Base-by-base conservation (phyloP, 2,797 vertebrate genomes). In the Erpetoichthys calabaricus region DNA sequence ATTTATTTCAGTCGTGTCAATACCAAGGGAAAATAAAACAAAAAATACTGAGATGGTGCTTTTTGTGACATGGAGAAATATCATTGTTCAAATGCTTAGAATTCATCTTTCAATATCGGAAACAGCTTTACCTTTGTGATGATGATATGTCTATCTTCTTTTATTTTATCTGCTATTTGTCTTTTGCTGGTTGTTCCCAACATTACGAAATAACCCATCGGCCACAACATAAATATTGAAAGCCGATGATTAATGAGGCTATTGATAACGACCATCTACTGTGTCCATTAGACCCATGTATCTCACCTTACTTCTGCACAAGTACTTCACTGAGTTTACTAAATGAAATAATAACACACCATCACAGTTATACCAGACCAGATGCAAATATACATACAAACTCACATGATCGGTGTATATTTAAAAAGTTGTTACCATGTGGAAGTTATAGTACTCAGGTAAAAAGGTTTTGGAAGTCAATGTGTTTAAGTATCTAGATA, bases 241-340 rank as follows among this genome's bases (percentile, higher is more conserved):
- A 75, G 68, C 76, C 62, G 77, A 73, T 92, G 91, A 96, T 91
- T 92, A 89, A 96, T 90, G 86, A 74, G 80, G 80, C 88, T 89
- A 83, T 86, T 87, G 86, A 88, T 89, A 94, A 91, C 88, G 91
- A 94, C 97, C 89, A 91, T 86, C 83, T 83, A 83, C 85, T 83
- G 60, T 70, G 73, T 66, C 55, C 53, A 52, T 64, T 71, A 86
- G 87, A 89, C 85, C 86, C 78, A 84, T 69, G 44, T 70, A 70
- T 55, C 67, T 74, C 80, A 78, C 75, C 74, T 78, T 80, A 70
- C 56, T 68, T 25, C 68, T 73, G 69, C 79, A 72, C 63, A 60
- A 59, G 45, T 9, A 75, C 74, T 73, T 75, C 75, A 60, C 67
- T 63, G 65, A 65, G 69, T 65, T 66, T 46, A 57, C 3, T 55